Evolutionary conservation across 2,113 vertebrate genomes (phyloP).

Genomic region (Microcebus ravelobensis): DNA sequence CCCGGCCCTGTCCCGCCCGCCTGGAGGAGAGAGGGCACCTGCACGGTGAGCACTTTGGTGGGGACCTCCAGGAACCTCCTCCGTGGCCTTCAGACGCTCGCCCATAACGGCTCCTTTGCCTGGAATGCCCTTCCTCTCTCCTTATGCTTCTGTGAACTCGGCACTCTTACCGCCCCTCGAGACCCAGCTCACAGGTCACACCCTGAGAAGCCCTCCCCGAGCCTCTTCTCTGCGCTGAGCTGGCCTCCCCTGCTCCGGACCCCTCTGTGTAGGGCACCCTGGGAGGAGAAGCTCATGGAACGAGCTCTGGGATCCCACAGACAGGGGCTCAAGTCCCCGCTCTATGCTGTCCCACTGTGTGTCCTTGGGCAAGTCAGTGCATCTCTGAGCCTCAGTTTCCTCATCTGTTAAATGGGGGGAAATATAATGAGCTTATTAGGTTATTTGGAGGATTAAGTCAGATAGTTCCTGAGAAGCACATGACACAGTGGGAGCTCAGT

Average conservation of each 20-base stretch:
- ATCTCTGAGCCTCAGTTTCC: not conserved
- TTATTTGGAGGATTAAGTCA: not conserved
- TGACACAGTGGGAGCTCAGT: not conserved
- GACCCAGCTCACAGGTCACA: not conserved
- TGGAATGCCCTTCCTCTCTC: not conserved
- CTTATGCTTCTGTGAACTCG: not conserved
- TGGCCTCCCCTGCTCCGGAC: not conserved
- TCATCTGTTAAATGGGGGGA: not conserved
- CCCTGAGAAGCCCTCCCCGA: not conserved
- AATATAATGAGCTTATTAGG: no score
- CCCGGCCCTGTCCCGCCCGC: constrained; percentile 89
- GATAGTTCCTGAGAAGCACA: not conserved
- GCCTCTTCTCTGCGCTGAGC: not conserved
- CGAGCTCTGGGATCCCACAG: not conserved
- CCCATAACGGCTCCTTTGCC: not conserved
- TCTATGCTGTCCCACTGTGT: not conserved
- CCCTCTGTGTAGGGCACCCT: not conserved
- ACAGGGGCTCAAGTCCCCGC: not conserved
- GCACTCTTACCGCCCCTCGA: not conserved
- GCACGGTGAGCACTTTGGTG: not conserved
- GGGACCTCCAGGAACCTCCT: no score
- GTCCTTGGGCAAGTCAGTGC: not conserved
- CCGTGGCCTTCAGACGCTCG: not conserved
- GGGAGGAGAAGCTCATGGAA: not conserved
- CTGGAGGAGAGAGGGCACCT: constrained; percentile 73